Evolutionary conservation across 2,888 invertebrate genomes (phyloP), one percentile per base, ranked within the genome.

Genomic region (Odontomyia ornata): DNA sequence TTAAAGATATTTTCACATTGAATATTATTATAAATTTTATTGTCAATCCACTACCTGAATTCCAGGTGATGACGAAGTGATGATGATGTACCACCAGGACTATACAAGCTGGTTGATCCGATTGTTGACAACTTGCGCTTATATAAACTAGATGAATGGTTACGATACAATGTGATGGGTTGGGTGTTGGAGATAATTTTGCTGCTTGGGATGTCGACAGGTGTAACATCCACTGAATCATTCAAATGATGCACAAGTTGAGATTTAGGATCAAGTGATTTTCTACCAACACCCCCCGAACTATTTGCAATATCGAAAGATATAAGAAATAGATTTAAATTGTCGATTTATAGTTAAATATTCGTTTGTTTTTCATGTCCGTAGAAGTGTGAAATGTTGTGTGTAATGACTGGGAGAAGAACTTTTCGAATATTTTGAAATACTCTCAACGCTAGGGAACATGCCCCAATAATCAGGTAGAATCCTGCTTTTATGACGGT

Each of bases 131-230:
- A 72, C 62, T 79, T 79, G 52, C 79, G 79, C 47, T 79, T 79
- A 23, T 77, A 72, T 21, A 64, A 25, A 69, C 60, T 77, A 52
- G 77, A 76, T 23, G 78, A 71, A 13, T 18, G 15, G 28, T 73
- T 73, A 75, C 79, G 78, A 36, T 80, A 77, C 47, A 72, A 77
- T 43, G 77, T 71, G 25, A 78, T 77, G 30, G 84, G 83, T 80
- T 85, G 83, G 77, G 84, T 81, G 77, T 91, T 88, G 86, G 91
- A 89, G 88, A 92, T 91, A 85, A 93, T 90, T 88, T 93, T 93
- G 83, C 94, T 95, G 83, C 92, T 91, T 84, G 92, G 91, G 87
- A 92, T 95, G 89, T 95, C 95, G 89, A 95, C 94, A 84, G 92
- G 91, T 82, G 93, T 91, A 83, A 94, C 89, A 88, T 95, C 95